Base-by-base conservation (phyloP, 1,140 invertebrate species). In the Drosophila cardini region DNA sequence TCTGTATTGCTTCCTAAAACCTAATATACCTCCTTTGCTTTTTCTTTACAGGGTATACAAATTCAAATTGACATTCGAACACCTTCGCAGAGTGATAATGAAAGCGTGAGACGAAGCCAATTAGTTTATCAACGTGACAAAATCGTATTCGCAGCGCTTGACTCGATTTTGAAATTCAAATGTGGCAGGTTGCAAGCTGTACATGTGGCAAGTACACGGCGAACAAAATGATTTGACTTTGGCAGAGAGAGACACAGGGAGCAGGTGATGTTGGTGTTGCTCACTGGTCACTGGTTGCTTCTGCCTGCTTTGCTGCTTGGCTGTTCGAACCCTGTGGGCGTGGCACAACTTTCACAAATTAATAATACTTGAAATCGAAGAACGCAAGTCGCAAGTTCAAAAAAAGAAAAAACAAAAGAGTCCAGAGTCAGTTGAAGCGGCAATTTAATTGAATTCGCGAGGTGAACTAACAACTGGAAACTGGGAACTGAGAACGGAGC, bases 301-400 rank as follows among this genome's bases (percentile, higher is more conserved):
- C 2, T 46, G 63, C 40, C 16, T 13, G 21, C n/a, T n/a, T n/a
- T n/a, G n/a, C 2, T 46, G 63, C 40, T 32, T 13, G 21, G 21
- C 21, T 26, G 18, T 13, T 38, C 38, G 60, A n/a, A 26, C 21
- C 16, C 30, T 18, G 40, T 71, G 64, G 79, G 83, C 83, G 83
- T 87, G 83, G 68, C 83, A 60, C 79, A 87, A 87, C 83, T 87
- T 87, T 87, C 83, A 87, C 84, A 87, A 87, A 87, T 87, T 87
- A 86, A 87, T 87, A 87, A 83, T 46, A 77, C 84, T 76, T 32
- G 55, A 70, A 67, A 57, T 71, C 48, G 60, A 15, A 61, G 48
- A 43, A 56, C 52, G 43, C 30, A 60, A 26, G 21, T 57, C n/a
- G 60, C 55, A 48, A 57, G 48, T 34, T 46, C 21, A 26, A 0